Evolutionary conservation across 2,113 vertebrate species (phyloP).

Genomic region (Epinephelus moara): DNA sequence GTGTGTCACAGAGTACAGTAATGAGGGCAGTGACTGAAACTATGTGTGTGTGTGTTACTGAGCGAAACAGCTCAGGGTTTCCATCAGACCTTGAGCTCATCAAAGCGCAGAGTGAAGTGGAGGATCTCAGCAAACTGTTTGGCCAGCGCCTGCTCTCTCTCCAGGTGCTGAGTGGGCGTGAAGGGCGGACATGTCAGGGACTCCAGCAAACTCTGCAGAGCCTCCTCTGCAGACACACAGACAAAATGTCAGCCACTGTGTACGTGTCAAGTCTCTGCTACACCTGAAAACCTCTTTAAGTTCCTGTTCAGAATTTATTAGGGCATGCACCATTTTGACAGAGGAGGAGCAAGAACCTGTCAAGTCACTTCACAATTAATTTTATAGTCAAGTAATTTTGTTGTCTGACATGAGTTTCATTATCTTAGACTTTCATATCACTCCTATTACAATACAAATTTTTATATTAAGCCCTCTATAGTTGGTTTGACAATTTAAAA

Average conservation of each 20-base stretch:
- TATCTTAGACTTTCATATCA: too few species aligned
- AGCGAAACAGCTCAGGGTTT: neutral
- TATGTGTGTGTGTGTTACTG: neutral
- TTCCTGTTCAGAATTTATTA: neutral
- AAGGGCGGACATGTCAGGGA: conserved; percentile 93
- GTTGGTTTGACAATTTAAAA: too few species aligned
- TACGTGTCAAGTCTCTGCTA: too few species aligned
- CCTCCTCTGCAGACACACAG: conserved; percentile 86
- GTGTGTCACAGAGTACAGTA: neutral
- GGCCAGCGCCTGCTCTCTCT: conserved; percentile 96
- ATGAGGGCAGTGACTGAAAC: too few species aligned
- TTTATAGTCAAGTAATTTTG: neutral
- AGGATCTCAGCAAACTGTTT: conserved; percentile 99
- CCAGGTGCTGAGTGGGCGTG: conserved; percentile 96
- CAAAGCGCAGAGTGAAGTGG: conserved; percentile 98
- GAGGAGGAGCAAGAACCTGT: neutral
- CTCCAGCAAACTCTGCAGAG: conserved; percentile 93
- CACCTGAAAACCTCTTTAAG: too few species aligned
- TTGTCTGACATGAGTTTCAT: neutral
- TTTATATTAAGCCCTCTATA: too few species aligned
- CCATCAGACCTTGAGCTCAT: conserved; percentile 93
- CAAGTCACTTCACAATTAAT: neutral
- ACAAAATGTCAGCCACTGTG: neutral
- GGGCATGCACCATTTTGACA: neutral
- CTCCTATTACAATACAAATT: too few species aligned